These are phyloP conservation scores for Phacellophora camtschatica DNA, from an alignment of 30 jellyfish, hydroid and myxozoan genomes.

Conservation along the genomic window DNA sequence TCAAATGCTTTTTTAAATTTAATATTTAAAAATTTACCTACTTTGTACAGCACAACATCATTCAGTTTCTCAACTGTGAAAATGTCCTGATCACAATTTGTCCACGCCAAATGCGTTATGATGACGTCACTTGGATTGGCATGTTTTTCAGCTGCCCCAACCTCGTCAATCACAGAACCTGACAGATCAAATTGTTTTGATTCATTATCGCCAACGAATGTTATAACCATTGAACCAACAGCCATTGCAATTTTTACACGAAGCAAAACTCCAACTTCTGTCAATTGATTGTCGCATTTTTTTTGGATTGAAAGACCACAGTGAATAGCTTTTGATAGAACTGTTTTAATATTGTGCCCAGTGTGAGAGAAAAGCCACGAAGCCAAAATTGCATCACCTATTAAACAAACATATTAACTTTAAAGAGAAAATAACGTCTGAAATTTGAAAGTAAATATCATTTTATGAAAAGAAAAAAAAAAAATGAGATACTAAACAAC, in stretches of 20 bases:
- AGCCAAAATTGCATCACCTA: slow-evolving; percentile 94
- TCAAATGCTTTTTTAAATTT: not conserved
- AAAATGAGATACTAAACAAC: too few species aligned
- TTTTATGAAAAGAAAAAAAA: too few species aligned
- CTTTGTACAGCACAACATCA: slow-evolving; percentile 55
- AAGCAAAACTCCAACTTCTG: slow-evolving; percentile 85
- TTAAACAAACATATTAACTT: too few species aligned
- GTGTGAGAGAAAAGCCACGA: slow-evolving; percentile 88
- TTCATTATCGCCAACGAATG: slow-evolving; percentile 74
- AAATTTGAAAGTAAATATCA: too few species aligned
- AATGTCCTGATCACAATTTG: slow-evolving; percentile 76
- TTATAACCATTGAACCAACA: slow-evolving; percentile 87
- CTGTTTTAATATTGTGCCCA: slow-evolving; percentile 76
- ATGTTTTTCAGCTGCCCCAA: slow-evolving; percentile 90
- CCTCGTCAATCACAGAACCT: slow-evolving; percentile 94
- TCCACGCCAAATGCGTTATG: slow-evolving; percentile 85
- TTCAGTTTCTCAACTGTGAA: slow-evolving; percentile 62
- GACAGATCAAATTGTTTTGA: slow-evolving; percentile 86
- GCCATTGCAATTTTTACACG: slow-evolving; percentile 93
- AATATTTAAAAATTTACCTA: not conserved
- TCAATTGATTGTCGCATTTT: slow-evolving; percentile 80
- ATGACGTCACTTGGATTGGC: slow-evolving; percentile 92
- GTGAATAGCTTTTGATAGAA: slow-evolving; percentile 75
- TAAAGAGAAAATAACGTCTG: too few species aligned
- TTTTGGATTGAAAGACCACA: slow-evolving; percentile 82